A percentile compares a stretch with the other conserved stretches of the same genome.
phyloP scores from a whole-genome alignment of 2,113 vertebrate species.

The Arizona elegans region DNA sequence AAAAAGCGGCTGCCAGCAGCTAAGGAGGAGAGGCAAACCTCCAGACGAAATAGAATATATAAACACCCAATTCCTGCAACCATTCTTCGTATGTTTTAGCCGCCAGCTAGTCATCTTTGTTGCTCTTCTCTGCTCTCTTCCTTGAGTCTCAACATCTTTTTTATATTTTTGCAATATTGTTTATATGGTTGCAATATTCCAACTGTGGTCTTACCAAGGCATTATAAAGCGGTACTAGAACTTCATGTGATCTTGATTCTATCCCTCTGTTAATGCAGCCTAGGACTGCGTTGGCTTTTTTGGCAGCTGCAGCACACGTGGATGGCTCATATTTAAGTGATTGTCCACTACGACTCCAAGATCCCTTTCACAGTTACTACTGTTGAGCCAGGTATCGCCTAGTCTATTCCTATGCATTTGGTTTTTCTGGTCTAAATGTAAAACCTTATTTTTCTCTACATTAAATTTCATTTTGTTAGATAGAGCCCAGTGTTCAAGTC shows the following conservation, averaged over 20 bases:
- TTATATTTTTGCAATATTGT: no score
- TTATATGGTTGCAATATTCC: background rate
- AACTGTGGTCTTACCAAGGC: background rate
- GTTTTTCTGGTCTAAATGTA: background rate
- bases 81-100: no score
- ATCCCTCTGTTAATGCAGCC: background rate
- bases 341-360: background rate
- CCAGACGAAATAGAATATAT: no score
- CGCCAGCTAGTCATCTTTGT: background rate
- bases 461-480: background rate
- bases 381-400: background rate
- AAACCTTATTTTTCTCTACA: background rate
- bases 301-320: background rate
- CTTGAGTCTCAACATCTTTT: background rate
- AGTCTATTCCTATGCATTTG: background rate
- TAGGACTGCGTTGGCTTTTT: background rate
- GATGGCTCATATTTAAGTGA: background rate
- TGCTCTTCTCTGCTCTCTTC: background rate
- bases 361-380: background rate
- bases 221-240: background rate
- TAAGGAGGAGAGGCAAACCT: no score
- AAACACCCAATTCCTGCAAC: no score
- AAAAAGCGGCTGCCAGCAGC: no score
- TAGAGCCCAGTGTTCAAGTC: background rate
- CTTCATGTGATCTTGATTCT: background rate